Base-by-base conservation (phyloP, 2,888 invertebrate genomes). In the Sinotaia quadrata region DNA sequence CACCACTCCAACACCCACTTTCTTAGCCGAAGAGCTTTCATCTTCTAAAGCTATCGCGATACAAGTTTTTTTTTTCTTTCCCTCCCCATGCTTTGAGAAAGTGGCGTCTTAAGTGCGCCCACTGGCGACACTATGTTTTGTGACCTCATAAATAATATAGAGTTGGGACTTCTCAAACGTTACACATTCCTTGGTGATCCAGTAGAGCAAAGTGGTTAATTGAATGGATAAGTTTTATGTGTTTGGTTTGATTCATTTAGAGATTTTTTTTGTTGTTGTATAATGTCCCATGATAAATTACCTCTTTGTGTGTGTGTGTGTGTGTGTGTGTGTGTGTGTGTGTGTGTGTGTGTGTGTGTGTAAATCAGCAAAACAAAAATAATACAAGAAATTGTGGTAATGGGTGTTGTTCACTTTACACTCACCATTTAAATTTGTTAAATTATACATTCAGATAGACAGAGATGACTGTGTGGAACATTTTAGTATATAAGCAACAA, bases 311-410 rank as follows among this genome's bases (percentile, higher is more conserved):
- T 15, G 49, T 21, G 49, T 15, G 49, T 51, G 51, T 51, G 54
- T 54, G 31, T n/a, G n/a, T n/a, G 54, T 31, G 54, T 54, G 54
- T 54, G 54, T 54, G 31, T 54, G 52, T 24, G 52, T 24, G 52
- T 24, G 52, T 29, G 54, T 10, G 54, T 29, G 31, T 29, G 54
- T 27, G 54, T 54, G 27, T 27, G 54, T 54, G 54, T 54, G 27
- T n/a, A 18, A 12, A 29, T n/a, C 1, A 15, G 27, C 10, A 29
- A 27, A 21, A 31, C 24, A 29, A 59, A 44, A 59, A 36, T 29
- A 59, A 59, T 31, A 36, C 3, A 59, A 44, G 4, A n/a, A n/a
- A n/a, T n/a, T n/a, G n/a, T n/a, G n/a, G n/a, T n/a, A n/a, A n/a
- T n/a, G n/a, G n/a, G n/a, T n/a, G n/a, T n/a, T n/a, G n/a, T n/a